phyloP scores from a whole-genome alignment of 2,113 vertebrate species.

The Sturnus vulgaris region DNA sequence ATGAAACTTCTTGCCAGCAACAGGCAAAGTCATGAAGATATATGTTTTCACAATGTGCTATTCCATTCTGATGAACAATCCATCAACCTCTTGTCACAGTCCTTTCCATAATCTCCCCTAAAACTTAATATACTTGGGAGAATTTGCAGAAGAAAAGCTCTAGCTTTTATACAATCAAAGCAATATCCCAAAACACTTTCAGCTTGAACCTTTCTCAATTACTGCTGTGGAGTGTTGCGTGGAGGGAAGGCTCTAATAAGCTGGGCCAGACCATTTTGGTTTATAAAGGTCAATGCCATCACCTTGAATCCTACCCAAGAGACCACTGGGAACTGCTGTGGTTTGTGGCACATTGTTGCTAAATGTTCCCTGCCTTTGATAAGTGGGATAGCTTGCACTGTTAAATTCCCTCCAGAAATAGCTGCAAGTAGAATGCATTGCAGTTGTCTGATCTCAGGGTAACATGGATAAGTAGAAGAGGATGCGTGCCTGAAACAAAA shows the following conservation, averaged over 20 bases:
- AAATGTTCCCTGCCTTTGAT: slow-evolving; percentile 7
- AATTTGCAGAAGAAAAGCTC: not conserved
- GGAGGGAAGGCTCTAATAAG: not conserved
- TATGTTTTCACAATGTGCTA: not conserved
- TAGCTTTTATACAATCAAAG: not conserved
- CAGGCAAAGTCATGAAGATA: not conserved
- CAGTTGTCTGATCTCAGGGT: not conserved
- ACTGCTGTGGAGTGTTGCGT: not conserved
- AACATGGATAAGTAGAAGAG: not conserved
- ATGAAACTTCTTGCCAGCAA: not conserved
- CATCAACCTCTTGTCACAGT: not conserved
- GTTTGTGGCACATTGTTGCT: not conserved
- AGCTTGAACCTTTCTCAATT: not conserved
- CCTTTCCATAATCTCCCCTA: not conserved
- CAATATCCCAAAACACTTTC: not conserved
- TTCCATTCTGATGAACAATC: not conserved
- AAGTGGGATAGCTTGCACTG: not conserved
- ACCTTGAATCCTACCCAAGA: slow-evolving; percentile 23
- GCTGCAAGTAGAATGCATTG: not conserved
- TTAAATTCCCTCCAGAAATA: slow-evolving; percentile 44
- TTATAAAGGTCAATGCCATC: slow-evolving; percentile 32
- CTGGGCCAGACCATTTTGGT: not conserved
- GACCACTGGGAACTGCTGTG: not conserved
- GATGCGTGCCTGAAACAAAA: not conserved
- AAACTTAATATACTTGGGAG: not conserved